Evolutionary conservation across 1,140 invertebrate genomes (phyloP).

Genomic region (Vanessa tameamea): DNA sequence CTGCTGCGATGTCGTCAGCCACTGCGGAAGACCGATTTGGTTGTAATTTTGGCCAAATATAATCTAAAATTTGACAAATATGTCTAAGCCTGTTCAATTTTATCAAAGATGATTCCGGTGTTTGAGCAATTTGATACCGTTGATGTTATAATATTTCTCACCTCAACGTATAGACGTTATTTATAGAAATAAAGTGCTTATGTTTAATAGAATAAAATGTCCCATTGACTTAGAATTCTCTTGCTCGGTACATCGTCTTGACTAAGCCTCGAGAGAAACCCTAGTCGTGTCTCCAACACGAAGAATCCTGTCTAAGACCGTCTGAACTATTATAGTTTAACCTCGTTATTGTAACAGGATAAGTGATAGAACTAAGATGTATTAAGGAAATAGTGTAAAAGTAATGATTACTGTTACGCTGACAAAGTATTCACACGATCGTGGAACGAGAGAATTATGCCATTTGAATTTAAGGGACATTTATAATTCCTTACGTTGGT

Average conservation of each 20-base stretch:
- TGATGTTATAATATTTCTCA: background rate
- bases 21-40: too few species aligned
- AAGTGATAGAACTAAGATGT: constrained; percentile 3
- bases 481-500: too few species aligned
- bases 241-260: background rate
- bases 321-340: constrained; percentile 20
- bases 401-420: background rate
- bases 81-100: too few species aligned
- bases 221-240: background rate
- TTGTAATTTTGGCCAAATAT: too few species aligned
- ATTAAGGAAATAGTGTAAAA: constrained; percentile 5
- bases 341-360: constrained; percentile 27
- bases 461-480: too few species aligned
- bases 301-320: constrained; percentile 14
- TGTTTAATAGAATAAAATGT: background rate
- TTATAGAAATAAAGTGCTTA: background rate
- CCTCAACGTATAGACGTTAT: background rate
- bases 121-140: too few species aligned
- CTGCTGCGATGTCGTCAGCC: too few species aligned
- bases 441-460: too few species aligned
- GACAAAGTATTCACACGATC: too few species aligned
- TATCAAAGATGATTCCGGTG: too few species aligned
- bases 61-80: too few species aligned
- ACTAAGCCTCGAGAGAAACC: constrained; percentile 18
- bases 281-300: constrained; percentile 3